phyloP scores from a whole-genome alignment of 2,888 invertebrate species.

The Dioctria linearis region DNA sequence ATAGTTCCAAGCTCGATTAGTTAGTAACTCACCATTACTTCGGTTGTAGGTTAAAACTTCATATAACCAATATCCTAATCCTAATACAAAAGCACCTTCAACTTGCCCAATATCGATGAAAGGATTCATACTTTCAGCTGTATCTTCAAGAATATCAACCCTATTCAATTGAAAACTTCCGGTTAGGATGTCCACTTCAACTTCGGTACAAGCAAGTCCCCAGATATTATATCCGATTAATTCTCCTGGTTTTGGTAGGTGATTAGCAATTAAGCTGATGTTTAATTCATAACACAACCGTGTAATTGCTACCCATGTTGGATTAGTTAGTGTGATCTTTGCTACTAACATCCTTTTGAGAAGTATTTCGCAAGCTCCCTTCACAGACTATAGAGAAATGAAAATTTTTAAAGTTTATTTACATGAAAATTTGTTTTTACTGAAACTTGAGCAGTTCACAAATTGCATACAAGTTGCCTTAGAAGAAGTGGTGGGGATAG shows the following conservation, averaged over 20 bases:
- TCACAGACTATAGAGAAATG: conserved; percentile 70
- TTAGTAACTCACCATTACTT: conserved; percentile 75
- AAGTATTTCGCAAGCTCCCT: conserved; percentile 76
- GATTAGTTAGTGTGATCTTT: conserved; percentile 70
- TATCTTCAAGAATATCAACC: conserved; percentile 79
- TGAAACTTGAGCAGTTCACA: too few species aligned
- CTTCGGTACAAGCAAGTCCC: conserved; percentile 76
- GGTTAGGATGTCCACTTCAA: conserved; percentile 81
- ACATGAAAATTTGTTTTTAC: too few species aligned
- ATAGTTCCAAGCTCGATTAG: conserved; percentile 83
- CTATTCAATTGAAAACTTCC: conserved; percentile 76
- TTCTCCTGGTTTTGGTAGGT: conserved; percentile 72
- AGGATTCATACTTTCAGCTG: conserved; percentile 79
- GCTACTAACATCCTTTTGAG: conserved; percentile 74
- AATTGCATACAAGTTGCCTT: too few species aligned
- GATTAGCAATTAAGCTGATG: conserved; percentile 74
- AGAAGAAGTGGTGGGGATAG: too few species aligned
- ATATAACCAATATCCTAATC: conserved; percentile 79
- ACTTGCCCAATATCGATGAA: conserved; percentile 80
- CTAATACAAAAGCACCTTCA: conserved; percentile 83
- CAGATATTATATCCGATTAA: conserved; percentile 75
- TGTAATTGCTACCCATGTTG: conserved; percentile 74
- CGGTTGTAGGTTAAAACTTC: conserved; percentile 77
- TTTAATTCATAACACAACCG: conserved; percentile 71
- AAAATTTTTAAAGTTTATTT: conserved; percentile 70